These are phyloP conservation scores for Regulus satrapa DNA, from an alignment of 2,113 vertebrate species.

Conservation along the genomic window DNA sequence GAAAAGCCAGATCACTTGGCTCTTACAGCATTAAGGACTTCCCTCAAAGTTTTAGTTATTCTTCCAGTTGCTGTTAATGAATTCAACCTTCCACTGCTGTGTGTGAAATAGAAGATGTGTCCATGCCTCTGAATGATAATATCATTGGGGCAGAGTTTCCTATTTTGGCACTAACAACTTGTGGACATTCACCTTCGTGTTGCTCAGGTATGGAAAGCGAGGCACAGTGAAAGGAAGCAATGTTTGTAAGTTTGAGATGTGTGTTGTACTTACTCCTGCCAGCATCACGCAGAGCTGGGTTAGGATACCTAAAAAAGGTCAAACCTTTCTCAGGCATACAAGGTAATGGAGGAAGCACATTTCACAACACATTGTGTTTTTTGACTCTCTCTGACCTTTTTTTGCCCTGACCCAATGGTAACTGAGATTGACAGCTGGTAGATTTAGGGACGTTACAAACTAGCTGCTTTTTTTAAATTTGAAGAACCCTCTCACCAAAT, in stretches of 20 bases:
- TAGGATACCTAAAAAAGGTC: slow-evolving; percentile 48
- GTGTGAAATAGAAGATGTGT: neutral
- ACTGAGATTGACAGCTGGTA: slow-evolving; percentile 58
- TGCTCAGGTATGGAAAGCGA: neutral
- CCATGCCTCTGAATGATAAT: neutral
- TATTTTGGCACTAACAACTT: neutral
- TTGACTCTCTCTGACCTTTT: slow-evolving; percentile 48
- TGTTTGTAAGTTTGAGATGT: neutral
- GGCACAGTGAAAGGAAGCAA: neutral
- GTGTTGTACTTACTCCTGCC: slow-evolving; percentile 13
- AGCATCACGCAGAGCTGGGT: neutral
- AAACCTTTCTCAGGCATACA: slow-evolving; percentile 35
- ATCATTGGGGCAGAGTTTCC: neutral
- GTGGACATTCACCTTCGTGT: neutral
- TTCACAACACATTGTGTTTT: slow-evolving; percentile 52
- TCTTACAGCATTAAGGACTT: neutral
- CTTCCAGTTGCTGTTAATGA: neutral
- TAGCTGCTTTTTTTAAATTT: slow-evolving; percentile 52
- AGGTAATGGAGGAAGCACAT: slow-evolving; percentile 45
- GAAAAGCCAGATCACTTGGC: neutral
- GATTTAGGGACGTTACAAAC: slow-evolving; percentile 50
- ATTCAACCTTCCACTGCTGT: neutral
- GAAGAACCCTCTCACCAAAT: slow-evolving; percentile 52
- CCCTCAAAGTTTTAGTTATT: neutral
- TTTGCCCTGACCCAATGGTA: slow-evolving; percentile 50